Evolutionary conservation across 2,888 invertebrate species (phyloP), one percentile per base, ranked within the genome.

Genomic region (Agrochola lota): DNA sequence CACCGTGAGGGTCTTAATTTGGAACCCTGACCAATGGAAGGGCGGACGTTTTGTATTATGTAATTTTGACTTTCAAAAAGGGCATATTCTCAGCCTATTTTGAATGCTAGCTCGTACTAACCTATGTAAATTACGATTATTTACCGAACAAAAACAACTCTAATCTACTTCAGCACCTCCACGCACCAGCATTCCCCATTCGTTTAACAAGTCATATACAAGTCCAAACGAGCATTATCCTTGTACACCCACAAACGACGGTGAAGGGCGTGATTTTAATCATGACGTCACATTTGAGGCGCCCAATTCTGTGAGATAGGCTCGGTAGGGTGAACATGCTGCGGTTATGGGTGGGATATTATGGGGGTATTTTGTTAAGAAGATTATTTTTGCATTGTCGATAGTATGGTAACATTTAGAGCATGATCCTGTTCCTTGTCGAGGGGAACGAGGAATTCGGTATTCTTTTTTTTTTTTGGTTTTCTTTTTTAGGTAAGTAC

Each of bases 191-290:
- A 62, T 66, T 40, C 77, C 63, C 72, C 74, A 83, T 83, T 71
- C 75, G 63, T 68, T 74, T 85, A 83, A 84, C 85, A 84, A 85
- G 80, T 85, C 85, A 79, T 78, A 80, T 79, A 86, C 79, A 81
- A 64, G 68, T 70, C 66, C 55, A 59, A 78, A 74, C 63, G 69
- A 55, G 69, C 70, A 75, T 85, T 77, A 85, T 82, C 86, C 78
- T 52, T 62, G 70, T 74, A 77, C 76, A 78, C 75, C 83, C 83
- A 74, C 87, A 81, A 85, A 85, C 84, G 86, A 77, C 77, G 78
- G 77, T 46, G 71, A 76, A 75, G 80, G 80, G 70, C 70, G 64
- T 71, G 84, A 88, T 89, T 90, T 88, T 90, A 90, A 91, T 91
- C 89, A 91, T 85, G 78, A 83, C 78, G 77, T 78, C 88, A 85